Base-by-base conservation (phyloP, 2,113 vertebrate species). In the Misgurnus anguillicaudatus region DNA sequence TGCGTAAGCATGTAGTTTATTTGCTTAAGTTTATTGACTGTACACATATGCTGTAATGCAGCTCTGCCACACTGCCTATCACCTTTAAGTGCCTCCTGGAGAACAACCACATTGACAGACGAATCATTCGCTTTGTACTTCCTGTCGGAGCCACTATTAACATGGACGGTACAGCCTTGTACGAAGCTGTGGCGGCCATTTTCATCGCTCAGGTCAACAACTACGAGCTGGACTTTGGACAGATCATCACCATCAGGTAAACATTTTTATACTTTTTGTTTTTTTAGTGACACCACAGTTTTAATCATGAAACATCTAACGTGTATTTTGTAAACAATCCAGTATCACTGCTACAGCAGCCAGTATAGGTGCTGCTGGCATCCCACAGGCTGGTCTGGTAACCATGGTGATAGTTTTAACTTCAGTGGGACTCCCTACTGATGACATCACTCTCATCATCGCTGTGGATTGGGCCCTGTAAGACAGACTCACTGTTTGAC, bases 341-440 rank as follows among this genome's bases (percentile, higher is more conserved):
- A 99, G 98, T 83, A 99, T 99, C 87, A 99, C 98, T 2, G 98
- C 98, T 16, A 98, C 98, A 0, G 98, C 98, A 0, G 98, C 97
- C 86, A 99, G 97, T 84, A 99, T 98, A 3, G 98, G 98, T 60
- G 97, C 98, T 14, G 97, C 98, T 0, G 98, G 97, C 16, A 99
- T 99, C 85, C 98, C 97, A 0, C 98, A 99, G 82, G 97, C 98
- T 1, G 97, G 98, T 38, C 94, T 99, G 0, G 95, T 98, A 83
- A 99, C 98, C 72, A 99, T 99, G 98, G 97, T 98, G 89, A 99
- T 99, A 0, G 98, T 99, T 68, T 89, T 99, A 80, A 99, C 98
- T 63, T 98, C 98, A 0, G 98, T 99, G 65, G 98, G 98, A 17
- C 91, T 99, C 82, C 98, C 98, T 13, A 99, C 97, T 0, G 97